Base-by-base conservation (phyloP, 2,888 invertebrate species). In the Protophormia terraenovae region DNA sequence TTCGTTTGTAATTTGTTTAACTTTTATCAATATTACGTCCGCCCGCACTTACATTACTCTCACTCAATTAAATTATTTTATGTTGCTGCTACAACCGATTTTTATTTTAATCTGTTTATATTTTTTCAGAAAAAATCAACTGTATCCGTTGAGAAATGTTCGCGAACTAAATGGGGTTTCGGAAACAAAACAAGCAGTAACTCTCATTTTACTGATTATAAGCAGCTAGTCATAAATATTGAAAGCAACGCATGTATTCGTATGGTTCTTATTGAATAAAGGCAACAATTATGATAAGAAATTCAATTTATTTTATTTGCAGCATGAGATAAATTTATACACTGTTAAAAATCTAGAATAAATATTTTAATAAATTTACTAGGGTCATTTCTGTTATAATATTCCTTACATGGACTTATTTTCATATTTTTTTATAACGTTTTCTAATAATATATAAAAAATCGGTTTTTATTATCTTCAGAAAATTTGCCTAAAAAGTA, bases 261-360 rank as follows among this genome's bases (percentile, higher is more conserved):
- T 82, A 82, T 82, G 75, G 78, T 75, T 72, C 66, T 71, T 85
- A 73, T 79, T 72, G 83, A 81, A 76, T 53, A 53, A 76, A 84
- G 69, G 35, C 55, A 85, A 77, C 71, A 83, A 84, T 82, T 85
- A 66, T 73, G 87, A 87, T 87, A 87, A 87, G 86, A 87, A 87
- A 84, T 83, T 80, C 29, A 86, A 83, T 86, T 60, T 35, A 38
- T 64, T 35, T 81, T 85, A 86, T 83, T 87, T 85, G 75, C 85
- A 81, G 76, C 67, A 67, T 72, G 86, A 87, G 84, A 87, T 87
- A 87, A 86, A 86, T 79, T 83, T 47, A 76, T 75, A 82, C 77
- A 76, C 45, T 73, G 77, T 67, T 14, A 41, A 81, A 72, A 84
- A 66, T 60, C 19, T n/a, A n/a, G n/a, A n/a, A n/a, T n/a, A n/a